These are phyloP conservation scores for Drosophila niveifrons DNA, from an alignment of 2,888 invertebrate genomes.

Conservation along the genomic window DNA sequence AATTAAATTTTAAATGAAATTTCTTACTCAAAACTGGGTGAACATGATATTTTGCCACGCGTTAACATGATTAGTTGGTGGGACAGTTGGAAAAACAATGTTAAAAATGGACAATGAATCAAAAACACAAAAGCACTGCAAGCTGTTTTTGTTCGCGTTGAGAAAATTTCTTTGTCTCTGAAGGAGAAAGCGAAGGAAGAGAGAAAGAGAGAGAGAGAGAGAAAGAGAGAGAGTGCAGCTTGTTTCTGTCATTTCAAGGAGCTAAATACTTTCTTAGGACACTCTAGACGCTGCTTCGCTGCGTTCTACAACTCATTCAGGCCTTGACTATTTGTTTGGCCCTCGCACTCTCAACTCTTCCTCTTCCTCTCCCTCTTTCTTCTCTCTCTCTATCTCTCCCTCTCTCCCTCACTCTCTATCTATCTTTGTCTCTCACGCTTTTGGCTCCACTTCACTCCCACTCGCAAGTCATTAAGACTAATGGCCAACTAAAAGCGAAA, in stretches of 20 bases:
- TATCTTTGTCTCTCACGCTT: no score
- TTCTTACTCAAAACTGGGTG: not conserved
- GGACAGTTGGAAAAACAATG: constrained; percentile 31
- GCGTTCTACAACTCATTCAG: constrained; percentile 52
- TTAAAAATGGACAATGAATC: constrained; percentile 53
- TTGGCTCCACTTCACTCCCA: constrained; percentile 4
- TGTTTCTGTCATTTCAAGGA: constrained; percentile 5
- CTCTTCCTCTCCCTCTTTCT: no score
- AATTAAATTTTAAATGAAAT: not conserved
- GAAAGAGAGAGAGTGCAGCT: not conserved
- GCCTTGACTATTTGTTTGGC: constrained; percentile 45
- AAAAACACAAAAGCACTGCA: constrained; percentile 37
- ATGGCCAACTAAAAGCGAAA: constrained; percentile 71
- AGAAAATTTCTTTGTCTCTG: constrained; percentile 14
- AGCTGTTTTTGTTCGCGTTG: constrained; percentile 19
- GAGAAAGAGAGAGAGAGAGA: not conserved
- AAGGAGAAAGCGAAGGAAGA: not conserved
- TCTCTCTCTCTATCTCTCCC: not conserved
- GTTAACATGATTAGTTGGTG: constrained; percentile 38
- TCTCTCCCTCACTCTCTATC: not conserved
- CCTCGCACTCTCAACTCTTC: not conserved
- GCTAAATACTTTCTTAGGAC: constrained; percentile 66
- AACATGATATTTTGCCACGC: constrained; percentile 17
- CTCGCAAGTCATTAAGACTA: constrained; percentile 78
- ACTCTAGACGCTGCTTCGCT: constrained; percentile 41